Evolutionary conservation across 2,888 invertebrate genomes (phyloP).

Genomic region (Hermaeophaga mercurialis): DNA sequence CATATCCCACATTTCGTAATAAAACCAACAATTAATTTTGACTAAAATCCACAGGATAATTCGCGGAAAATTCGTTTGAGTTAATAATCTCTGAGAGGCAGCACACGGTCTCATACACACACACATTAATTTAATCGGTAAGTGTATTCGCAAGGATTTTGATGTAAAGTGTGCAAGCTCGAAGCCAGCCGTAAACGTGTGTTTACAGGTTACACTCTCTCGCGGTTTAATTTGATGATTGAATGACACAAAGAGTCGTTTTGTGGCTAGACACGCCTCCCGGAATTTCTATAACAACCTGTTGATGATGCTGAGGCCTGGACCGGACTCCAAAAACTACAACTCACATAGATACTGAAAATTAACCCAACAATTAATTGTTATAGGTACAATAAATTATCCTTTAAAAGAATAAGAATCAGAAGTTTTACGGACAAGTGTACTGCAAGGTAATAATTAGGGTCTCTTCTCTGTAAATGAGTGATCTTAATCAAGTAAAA

Average conservation of each 20-base stretch:
- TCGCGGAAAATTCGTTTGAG: not conserved
- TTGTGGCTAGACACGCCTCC: constrained; percentile 49
- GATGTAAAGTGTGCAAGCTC: constrained; percentile 4
- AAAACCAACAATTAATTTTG: not conserved
- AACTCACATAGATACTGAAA: not conserved
- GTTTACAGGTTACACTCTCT: constrained; percentile 44
- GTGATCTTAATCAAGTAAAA: no score
- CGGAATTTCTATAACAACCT: constrained; percentile 50
- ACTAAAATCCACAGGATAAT: not conserved
- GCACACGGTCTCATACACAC: constrained; percentile 1
- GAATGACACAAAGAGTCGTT: constrained; percentile 54
- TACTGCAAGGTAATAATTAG: no score
- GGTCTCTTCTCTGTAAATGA: no score
- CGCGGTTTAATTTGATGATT: constrained; percentile 54
- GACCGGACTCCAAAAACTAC: not conserved
- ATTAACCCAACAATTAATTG: no score
- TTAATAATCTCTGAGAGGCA: not conserved
- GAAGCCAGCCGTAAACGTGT: constrained; percentile 1
- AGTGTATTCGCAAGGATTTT: constrained; percentile 6
- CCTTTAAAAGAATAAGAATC: no score
- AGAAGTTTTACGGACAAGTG: no score
- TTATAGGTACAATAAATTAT: no score
- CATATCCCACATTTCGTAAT: no score
- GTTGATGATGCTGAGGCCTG: constrained; percentile 41
- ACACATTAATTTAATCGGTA: constrained; percentile 7